These are phyloP conservation scores for Troides helena DNA, from an alignment of 2,888 invertebrate species.

Conservation along the genomic window DNA sequence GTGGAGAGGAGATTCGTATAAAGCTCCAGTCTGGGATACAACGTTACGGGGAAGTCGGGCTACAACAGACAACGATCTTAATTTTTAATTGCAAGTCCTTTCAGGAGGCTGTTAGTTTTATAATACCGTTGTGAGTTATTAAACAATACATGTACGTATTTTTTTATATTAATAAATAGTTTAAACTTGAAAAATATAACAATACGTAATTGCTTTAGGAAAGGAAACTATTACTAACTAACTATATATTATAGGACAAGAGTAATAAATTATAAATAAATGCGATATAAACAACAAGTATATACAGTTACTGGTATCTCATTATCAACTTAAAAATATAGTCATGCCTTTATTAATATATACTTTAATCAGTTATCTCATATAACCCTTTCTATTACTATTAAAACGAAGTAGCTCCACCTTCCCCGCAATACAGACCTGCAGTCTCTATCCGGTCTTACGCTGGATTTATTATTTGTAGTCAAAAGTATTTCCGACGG, in stretches of 20 bases:
- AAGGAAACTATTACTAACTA: neutral
- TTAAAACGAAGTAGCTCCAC: slow-evolving; percentile 32
- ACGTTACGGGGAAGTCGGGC: slow-evolving; percentile 60
- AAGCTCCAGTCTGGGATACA: slow-evolving; percentile 76
- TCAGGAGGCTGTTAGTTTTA: slow-evolving; percentile 45
- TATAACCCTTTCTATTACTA: neutral
- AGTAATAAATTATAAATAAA: too few species aligned
- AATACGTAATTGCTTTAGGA: neutral
- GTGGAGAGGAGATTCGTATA: slow-evolving; percentile 77
- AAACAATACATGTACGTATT: neutral
- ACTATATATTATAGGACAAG: neutral
- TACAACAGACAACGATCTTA: slow-evolving; percentile 64
- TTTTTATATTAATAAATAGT: neutral
- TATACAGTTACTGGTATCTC: neutral
- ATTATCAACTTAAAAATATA: neutral
- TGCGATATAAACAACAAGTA: too few species aligned
- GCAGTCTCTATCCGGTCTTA: slow-evolving; percentile 63
- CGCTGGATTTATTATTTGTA: slow-evolving; percentile 74
- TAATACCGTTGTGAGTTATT: slow-evolving; percentile 37
- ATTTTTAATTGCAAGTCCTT: slow-evolving; percentile 61
- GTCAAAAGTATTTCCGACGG: slow-evolving; percentile 75
- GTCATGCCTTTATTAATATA: neutral
- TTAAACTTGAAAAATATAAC: neutral
- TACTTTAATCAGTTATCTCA: neutral
- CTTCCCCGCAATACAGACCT: slow-evolving; percentile 64